A percentile compares a stretch with the other conserved stretches of the same genome.
Conservation (phyloP, 2,113 vertebrate genomes). For the Nycticorax nycticorax region DNA sequence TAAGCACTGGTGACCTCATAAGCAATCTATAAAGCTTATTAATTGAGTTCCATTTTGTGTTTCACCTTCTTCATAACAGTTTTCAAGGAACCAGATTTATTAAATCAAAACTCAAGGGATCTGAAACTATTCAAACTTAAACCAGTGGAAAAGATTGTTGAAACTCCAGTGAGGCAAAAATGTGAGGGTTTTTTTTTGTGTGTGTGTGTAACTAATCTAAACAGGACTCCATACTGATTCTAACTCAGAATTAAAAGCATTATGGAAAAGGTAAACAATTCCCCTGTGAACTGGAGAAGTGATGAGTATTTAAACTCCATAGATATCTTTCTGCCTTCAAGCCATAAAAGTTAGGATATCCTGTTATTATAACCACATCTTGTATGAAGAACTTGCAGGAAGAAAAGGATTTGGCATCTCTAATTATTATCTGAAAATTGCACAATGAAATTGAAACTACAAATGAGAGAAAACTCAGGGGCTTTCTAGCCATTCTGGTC, state of each 20-base stretch:
- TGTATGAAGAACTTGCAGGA: neutral
- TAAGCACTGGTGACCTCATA: neutral
- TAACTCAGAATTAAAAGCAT: neutral
- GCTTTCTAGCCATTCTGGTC: neutral
- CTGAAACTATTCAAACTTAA: neutral
- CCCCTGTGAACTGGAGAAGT: neutral
- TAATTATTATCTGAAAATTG: neutral
- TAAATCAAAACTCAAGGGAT: neutral
- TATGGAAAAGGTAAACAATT: neutral
- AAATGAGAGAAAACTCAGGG: neutral
- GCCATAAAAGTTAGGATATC: neutral
- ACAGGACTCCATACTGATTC: neutral
- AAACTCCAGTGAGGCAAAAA: neutral
- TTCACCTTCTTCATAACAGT: neutral
- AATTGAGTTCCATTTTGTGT: neutral
- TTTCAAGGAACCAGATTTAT: neutral
- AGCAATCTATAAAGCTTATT: neutral
- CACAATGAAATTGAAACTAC: neutral
- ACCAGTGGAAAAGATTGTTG: neutral
- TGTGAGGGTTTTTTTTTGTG: accelerated
- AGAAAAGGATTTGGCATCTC: neutral
- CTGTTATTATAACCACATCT: neutral
- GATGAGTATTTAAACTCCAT: neutral
- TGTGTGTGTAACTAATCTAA: neutral
- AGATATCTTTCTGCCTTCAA: neutral